Conservation (phyloP, 2,113 vertebrate species). For the Syngnathoides biaculeatus region DNA sequence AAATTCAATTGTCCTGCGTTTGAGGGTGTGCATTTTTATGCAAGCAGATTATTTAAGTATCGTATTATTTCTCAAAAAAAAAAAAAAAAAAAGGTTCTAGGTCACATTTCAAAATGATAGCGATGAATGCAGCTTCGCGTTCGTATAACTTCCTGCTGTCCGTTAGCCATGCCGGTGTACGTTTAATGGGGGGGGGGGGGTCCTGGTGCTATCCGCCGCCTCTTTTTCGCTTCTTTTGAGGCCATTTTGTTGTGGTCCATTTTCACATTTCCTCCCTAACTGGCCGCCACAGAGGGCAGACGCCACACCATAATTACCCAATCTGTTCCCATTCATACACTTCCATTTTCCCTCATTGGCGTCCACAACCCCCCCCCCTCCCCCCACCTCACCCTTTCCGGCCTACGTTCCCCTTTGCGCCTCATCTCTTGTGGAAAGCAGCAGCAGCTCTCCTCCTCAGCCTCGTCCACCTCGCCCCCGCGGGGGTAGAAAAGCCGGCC, state of each 20-base stretch:
- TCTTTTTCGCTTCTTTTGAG: slow-evolving; percentile 61
- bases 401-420: slow-evolving; percentile 41
- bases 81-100: too few relatives aligned
- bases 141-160: not conserved
- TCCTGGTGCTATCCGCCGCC: slow-evolving; percentile 42
- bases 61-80: too few relatives aligned
- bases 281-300: slow-evolving; percentile 57
- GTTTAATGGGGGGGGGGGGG: slow-evolving; percentile 55
- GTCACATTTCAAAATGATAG: not conserved
- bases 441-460: slow-evolving; percentile 40
- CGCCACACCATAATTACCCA: slow-evolving; percentile 68
- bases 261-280: slow-evolving; percentile 62
- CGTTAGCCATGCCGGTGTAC: slow-evolving; percentile 50
- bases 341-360: slow-evolving; percentile 54
- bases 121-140: not conserved
- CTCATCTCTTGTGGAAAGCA: slow-evolving; percentile 51
- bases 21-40: not conserved
- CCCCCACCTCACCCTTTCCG: slow-evolving; percentile 12
- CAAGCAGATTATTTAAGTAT: not conserved
- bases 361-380: slow-evolving; percentile 16
- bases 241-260: slow-evolving; percentile 68
- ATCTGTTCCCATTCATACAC: slow-evolving; percentile 71
- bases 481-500: slow-evolving; percentile 63
- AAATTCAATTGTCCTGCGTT: too few relatives aligned
- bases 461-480: slow-evolving; percentile 30